Evolutionary conservation across 1,140 invertebrate species (phyloP), one percentile per base, ranked within the genome.

Genomic region (Zaprionus gabonicus): DNA sequence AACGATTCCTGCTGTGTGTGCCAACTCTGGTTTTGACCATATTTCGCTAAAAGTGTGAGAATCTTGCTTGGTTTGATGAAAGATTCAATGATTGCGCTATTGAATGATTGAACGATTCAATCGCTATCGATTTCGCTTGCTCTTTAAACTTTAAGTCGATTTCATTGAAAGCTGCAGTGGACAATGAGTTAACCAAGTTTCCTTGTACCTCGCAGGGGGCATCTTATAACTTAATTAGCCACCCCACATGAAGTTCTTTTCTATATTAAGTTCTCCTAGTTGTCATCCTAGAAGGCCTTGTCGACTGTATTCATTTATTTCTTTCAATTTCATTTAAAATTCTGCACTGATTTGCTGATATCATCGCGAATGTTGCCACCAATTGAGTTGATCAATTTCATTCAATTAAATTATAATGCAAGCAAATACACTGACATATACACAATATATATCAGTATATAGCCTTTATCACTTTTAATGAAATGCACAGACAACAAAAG

Each of bases 401-500:
- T 79, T 81, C 34, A 85, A 78, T 81, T 85, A 65, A 76, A 71
- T 71, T 75, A 44, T 63, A 41, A 53, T 60, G 34, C 36, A 59
- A 20, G 20, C 46, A 51, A 10, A 49, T 44, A 17, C 41, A 36
- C 28, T 9, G 28, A 31, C 4, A 17, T 0, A 44, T 2, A 49
- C 20, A 49, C 3, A 49, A 4, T 20, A 59, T 44, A 41, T 27
- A 27, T 31, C 10, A 13, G n/a, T 36, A 36, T 25, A 28, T 3
- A 58, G 28, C 49, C 23, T 75, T 80, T 20, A 70, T 77, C 62
- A 58, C 34, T 28, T 77, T 86, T 82, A 87, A 87, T 88, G 44
- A 87, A 87, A 79, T 59, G 68, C 63, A 70, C 84, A 87, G 84
- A 87, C 84, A 87, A 87, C 84, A 88, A 87, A 87, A 87, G 84